Conservation (phyloP, 37 sponge, comb jelly and placozoan species). For the Tethya wilhelma region DNA sequence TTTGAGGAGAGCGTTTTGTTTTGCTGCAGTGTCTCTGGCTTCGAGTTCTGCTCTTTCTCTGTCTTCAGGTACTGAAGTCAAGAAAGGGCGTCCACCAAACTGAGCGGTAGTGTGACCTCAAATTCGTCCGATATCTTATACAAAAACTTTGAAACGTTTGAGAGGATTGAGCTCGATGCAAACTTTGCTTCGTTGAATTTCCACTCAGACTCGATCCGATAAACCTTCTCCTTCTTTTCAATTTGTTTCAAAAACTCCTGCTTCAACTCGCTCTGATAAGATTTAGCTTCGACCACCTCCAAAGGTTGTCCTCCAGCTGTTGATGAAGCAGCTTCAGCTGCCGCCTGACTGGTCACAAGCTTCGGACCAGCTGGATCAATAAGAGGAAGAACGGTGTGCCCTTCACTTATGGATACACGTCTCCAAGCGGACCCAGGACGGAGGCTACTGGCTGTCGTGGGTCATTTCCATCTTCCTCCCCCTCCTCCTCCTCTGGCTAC, state of each 20-base stretch:
- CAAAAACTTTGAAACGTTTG: constrained; percentile 20
- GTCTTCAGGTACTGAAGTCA: constrained; percentile 48
- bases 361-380: constrained; percentile 29
- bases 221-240: constrained; percentile 25
- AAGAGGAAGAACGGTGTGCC: background rate
- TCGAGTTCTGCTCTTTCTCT: background rate
- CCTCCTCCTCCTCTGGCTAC: background rate
- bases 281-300: background rate
- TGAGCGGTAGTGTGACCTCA: constrained; percentile 9
- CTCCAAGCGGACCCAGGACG: background rate
- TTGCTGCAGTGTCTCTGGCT: background rate
- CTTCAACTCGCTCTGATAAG: constrained; percentile 11
- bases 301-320: too few species aligned
- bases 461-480: background rate
- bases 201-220: background rate
- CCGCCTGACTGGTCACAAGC: background rate
- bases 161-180: constrained; percentile 42
- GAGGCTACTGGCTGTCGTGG: constrained; percentile 1
- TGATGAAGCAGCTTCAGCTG: background rate
- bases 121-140: background rate
- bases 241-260: constrained; percentile 25
- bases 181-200: constrained; percentile 57
- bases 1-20: background rate
- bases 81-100: constrained; percentile 45
- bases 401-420: background rate